Percentiles rank a stretch among this genome's conserved stretches.
Evolutionary conservation across 1,140 invertebrate species (phyloP).

Genomic region (Drosophila biarmipes): DNA sequence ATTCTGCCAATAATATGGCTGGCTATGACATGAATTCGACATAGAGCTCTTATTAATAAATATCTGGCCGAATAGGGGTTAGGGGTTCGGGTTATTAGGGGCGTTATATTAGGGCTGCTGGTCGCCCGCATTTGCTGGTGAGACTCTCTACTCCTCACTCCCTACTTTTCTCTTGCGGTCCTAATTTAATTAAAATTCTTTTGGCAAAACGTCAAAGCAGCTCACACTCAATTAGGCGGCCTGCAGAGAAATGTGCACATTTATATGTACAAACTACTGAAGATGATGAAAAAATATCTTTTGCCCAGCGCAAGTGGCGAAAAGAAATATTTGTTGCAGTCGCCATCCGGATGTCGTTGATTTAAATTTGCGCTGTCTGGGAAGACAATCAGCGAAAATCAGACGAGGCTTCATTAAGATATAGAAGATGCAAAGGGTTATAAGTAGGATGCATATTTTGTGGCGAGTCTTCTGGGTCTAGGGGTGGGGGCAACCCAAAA

Average conservation of each 20-base stretch:
- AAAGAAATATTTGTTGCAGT: conserved; percentile 33
- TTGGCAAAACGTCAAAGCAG: conserved; percentile 60
- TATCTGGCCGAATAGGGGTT: conserved; percentile 30
- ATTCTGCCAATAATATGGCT: conserved; percentile 46
- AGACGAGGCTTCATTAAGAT: conserved; percentile 56
- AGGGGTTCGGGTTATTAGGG: conserved; percentile 6
- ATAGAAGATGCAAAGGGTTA: conserved; percentile 29
- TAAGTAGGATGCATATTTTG: conserved; percentile 9
- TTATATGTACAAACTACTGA: conserved; percentile 14
- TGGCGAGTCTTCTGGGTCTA: background rate
- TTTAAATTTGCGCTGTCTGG: conserved; percentile 72
- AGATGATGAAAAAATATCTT: conserved; percentile 29
- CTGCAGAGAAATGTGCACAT: background rate
- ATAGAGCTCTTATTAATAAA: conserved; percentile 57
- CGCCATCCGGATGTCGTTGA: conserved; percentile 74
- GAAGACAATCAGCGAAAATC: conserved; percentile 74
- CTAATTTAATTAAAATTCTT: conserved; percentile 79
- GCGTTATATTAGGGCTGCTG: conserved; percentile 3
- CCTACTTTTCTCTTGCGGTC: conserved; percentile 19
- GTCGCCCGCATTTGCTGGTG: conserved; percentile 55
- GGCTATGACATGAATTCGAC: conserved; percentile 44
- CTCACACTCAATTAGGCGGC: conserved; percentile 60
- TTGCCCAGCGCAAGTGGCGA: conserved; percentile 34
- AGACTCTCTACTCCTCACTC: conserved; percentile 1
- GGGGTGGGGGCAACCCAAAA: background rate